A percentile compares a stretch with the other conserved stretches of the same genome.
These are phyloP conservation scores for Alligator mississippiensis DNA, from an alignment of 2,113 vertebrate genomes.

Conservation along the genomic window DNA sequence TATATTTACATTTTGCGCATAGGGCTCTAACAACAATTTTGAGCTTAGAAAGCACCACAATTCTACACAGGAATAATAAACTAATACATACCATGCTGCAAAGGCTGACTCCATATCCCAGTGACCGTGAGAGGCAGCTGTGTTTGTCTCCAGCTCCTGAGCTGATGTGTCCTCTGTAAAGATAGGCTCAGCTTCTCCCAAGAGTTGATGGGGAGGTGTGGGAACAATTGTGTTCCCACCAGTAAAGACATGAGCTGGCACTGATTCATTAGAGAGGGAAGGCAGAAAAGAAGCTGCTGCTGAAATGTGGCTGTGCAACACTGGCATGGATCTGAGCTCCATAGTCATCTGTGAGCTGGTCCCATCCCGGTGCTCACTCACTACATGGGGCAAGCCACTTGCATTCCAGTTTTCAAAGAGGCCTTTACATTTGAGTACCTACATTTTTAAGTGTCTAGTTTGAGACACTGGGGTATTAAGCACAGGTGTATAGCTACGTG, in stretches of 20 bases:
- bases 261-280: neutral
- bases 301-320: neutral
- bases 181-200: neutral
- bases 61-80: neutral
- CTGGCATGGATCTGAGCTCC: neutral
- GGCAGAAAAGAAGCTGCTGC: neutral
- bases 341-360: neutral
- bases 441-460: neutral
- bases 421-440: neutral
- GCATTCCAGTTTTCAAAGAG: neutral
- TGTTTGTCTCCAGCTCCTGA: neutral
- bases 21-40: neutral
- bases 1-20: slow-evolving; percentile 27
- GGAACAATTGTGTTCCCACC: neutral
- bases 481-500: neutral
- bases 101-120: fast-evolving
- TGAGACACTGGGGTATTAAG: neutral
- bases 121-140: neutral
- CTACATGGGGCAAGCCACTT: neutral
- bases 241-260: neutral
- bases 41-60: neutral
- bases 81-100: neutral
- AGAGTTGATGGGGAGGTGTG: neutral
- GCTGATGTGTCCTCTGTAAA: neutral
- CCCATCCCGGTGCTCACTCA: neutral